phyloP scores from a whole-genome alignment of 2,113 vertebrate species.

The Myocastor coypus region DNA sequence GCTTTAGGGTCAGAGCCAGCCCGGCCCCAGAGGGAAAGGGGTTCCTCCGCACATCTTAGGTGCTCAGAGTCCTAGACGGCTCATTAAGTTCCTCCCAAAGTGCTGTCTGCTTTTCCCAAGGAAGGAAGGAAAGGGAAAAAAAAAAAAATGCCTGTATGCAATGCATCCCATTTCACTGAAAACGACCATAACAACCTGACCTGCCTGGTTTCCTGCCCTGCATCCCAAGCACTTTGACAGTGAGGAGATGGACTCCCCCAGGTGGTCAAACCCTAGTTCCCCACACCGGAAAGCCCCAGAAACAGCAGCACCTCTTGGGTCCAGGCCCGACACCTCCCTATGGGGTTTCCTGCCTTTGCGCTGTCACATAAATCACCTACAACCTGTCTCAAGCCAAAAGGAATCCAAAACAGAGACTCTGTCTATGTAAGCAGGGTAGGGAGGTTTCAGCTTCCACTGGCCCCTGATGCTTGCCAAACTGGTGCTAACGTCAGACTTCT shows the following conservation, averaged over 20 bases:
- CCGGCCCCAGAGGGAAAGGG: background rate
- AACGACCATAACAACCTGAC: background rate
- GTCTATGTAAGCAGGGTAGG: background rate
- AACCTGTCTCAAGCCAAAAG: background rate
- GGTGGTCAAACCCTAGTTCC: background rate
- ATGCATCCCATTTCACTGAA: background rate
- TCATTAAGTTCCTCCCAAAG: background rate
- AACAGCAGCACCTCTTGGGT: background rate
- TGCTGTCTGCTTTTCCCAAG: background rate
- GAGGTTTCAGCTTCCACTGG: background rate
- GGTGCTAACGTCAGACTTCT: background rate
- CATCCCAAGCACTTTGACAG: background rate
- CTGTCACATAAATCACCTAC: background rate
- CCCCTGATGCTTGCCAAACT: background rate
- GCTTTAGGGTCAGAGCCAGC: background rate
- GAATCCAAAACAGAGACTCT: background rate
- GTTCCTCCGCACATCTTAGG: background rate
- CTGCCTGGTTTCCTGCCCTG: background rate
- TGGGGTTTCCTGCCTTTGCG: background rate
- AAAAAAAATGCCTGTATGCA: background rate
- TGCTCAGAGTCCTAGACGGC: background rate
- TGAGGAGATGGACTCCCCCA: no score
- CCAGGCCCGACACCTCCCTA: background rate
- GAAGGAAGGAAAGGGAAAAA: no score
- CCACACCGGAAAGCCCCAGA: background rate